Evolutionary conservation across 2,113 vertebrate genomes (phyloP).

Genomic region (Plotosus lineatus): DNA sequence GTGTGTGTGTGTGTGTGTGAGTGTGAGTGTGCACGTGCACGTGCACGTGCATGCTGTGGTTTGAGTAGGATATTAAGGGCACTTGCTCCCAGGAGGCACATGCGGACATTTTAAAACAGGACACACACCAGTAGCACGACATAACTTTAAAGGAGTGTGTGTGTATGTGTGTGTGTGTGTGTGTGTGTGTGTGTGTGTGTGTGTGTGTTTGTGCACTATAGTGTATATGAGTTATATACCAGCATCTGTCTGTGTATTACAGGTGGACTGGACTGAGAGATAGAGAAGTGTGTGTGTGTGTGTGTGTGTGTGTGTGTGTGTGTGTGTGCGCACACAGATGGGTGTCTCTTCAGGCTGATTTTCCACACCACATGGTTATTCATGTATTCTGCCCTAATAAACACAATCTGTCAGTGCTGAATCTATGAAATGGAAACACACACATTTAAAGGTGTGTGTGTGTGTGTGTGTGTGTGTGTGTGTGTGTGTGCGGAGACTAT

Average conservation of each 20-base stretch:
- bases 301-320: background rate
- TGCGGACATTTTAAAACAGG: background rate
- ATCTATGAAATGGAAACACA: background rate
- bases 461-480: background rate
- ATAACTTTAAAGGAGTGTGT: background rate
- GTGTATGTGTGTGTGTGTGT: too few species aligned
- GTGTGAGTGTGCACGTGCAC: background rate
- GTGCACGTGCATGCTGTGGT: background rate
- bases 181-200: background rate
- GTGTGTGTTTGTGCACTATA: background rate
- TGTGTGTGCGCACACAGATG: background rate
- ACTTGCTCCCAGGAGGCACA: background rate
- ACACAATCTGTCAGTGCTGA: background rate
- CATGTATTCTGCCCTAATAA: slow-evolving; percentile 18
- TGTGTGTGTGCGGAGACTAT: background rate
- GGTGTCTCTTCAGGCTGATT: slow-evolving; percentile 9
- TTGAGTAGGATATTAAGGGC: background rate
- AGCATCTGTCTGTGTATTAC: background rate
- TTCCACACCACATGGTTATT: background rate
- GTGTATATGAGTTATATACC: background rate
- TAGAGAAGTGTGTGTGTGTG: background rate
- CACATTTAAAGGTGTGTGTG: background rate
- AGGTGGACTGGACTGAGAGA: background rate
- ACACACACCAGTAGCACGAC: background rate
- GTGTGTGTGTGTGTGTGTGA: slow-evolving; percentile 5